Conservation (phyloP, 2,113 vertebrate species). For the Otocyon megalotis region DNA sequence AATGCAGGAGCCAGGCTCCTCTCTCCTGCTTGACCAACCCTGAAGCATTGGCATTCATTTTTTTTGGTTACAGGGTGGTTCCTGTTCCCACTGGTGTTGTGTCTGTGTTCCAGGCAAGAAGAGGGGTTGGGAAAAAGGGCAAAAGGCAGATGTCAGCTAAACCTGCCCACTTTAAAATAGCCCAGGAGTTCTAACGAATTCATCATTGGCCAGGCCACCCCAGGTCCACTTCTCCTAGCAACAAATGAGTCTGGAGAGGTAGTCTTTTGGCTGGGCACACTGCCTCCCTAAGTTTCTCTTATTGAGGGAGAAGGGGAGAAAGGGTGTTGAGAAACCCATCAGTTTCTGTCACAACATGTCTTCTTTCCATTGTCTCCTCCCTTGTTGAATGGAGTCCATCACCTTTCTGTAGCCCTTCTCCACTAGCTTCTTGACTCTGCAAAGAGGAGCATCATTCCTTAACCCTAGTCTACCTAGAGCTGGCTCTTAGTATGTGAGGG, state of each 20-base stretch:
- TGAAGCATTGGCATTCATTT: not conserved
- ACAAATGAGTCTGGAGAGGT: not conserved
- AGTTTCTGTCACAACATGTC: not conserved
- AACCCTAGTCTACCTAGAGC: not conserved
- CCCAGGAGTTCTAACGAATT: not conserved
- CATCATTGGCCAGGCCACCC: not conserved
- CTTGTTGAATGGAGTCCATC: not conserved
- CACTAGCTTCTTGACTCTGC: not conserved
- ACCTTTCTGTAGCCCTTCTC: not conserved
- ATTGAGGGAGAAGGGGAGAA: not conserved
- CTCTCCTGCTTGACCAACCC: not conserved
- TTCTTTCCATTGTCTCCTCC: not conserved
- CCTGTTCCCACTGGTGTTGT: not conserved
- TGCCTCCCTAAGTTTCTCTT: not conserved
- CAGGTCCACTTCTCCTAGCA: not conserved
- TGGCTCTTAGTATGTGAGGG: not conserved
- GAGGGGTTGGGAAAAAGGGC: not conserved
- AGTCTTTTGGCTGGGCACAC: not conserved
- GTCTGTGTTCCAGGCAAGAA: not conserved
- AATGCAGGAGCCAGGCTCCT: not conserved
- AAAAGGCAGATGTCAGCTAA: slow-evolving; percentile 25
- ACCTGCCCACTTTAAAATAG: not conserved
- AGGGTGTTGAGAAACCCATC: not conserved
- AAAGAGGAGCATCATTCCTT: not conserved
- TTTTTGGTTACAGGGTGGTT: not conserved